Evolutionary conservation across 2,888 invertebrate genomes (phyloP).

Genomic region (Cyaniris semiargus): DNA sequence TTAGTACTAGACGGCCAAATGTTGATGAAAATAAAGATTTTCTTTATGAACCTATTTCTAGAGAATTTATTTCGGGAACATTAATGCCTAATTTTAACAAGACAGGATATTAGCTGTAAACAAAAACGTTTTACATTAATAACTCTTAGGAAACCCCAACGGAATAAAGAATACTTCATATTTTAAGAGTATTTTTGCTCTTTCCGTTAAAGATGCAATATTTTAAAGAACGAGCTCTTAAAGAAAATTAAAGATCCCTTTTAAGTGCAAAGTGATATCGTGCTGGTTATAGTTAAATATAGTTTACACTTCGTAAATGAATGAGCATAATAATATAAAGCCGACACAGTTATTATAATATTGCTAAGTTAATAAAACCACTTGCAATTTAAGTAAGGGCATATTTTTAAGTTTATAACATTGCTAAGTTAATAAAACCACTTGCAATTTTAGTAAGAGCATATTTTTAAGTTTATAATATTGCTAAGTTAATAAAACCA

Average conservation of each 20-base stretch:
- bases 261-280: constrained; percentile 22
- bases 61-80: background rate
- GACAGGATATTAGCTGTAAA: background rate
- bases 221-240: constrained; percentile 25
- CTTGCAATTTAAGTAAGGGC: background rate
- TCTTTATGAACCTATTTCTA: too few relatives aligned
- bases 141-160: background rate
- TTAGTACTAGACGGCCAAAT: too few relatives aligned
- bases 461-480: too few relatives aligned
- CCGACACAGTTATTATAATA: background rate
- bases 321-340: background rate
- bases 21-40: too few relatives aligned
- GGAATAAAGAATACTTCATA: background rate
- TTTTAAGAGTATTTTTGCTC: constrained; percentile 22
- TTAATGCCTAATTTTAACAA: background rate
- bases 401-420: too few relatives aligned
- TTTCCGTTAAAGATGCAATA: constrained; percentile 23
- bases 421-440: background rate
- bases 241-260: constrained; percentile 21
- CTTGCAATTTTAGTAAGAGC: background rate
- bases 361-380: background rate
- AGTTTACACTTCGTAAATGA: constrained; percentile 17
- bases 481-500: background rate
- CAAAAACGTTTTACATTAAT: background rate
- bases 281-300: constrained; percentile 15